Evolutionary conservation across 2,113 vertebrate genomes (phyloP).

Genomic region (Cepphus grylle): DNA sequence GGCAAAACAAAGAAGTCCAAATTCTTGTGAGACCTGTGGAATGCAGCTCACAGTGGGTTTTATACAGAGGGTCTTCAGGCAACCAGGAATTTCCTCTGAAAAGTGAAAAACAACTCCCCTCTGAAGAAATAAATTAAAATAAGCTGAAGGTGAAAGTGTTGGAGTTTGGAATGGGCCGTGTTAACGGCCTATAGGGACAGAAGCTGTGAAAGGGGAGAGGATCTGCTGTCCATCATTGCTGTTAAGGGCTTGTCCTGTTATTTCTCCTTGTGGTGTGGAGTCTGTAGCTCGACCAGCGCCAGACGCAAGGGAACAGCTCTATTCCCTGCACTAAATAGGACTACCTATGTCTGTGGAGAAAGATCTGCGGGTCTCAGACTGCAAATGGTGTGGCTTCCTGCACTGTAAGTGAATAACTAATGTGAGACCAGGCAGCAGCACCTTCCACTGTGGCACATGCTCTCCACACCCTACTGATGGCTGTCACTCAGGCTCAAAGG

Average conservation of each 20-base stretch:
- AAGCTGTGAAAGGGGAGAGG: background rate
- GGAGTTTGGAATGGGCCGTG: background rate
- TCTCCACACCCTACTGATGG: background rate
- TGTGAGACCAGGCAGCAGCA: background rate
- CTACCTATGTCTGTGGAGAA: background rate
- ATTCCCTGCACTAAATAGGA: background rate
- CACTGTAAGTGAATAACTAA: background rate
- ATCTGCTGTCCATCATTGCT: background rate
- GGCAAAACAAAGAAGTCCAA: background rate
- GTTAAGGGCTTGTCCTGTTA: background rate
- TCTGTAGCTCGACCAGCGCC: background rate
- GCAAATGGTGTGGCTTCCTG: background rate
- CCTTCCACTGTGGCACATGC: accelerated
- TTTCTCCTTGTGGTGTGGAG: background rate
- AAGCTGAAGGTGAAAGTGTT: conserved; percentile 19
- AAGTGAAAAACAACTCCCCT: conserved; percentile 8
- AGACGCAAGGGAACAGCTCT: background rate
- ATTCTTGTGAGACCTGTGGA: conserved; percentile 45
- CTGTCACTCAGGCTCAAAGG: background rate
- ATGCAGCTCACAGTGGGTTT: conserved; percentile 5
- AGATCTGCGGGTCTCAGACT: background rate
- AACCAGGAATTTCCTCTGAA: conserved; percentile 34
- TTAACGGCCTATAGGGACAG: conserved; percentile 3
- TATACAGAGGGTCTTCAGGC: conserved; percentile 9
- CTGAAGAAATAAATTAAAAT: conserved; percentile 42